A percentile compares a stretch with the other conserved stretches of the same genome.
Evolutionary conservation across 2,888 invertebrate genomes (phyloP).

Genomic region (Eilema caniola): DNA sequence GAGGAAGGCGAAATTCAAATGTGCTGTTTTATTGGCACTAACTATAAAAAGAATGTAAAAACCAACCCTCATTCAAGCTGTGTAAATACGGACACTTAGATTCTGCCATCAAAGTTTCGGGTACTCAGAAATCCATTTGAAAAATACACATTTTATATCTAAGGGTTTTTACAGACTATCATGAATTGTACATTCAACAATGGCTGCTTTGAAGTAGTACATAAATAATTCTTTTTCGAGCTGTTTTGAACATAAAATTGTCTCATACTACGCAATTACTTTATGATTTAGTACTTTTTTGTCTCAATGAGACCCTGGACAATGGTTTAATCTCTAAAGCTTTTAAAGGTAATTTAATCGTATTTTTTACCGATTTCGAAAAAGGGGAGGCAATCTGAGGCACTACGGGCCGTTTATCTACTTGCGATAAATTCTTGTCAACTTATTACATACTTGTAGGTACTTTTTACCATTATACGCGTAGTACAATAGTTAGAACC

Average conservation of each 20-base stretch:
- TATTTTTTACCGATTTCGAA: no score
- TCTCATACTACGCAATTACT: neutral
- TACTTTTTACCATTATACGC: no score
- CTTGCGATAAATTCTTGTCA: no score
- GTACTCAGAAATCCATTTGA: conserved; percentile 87
- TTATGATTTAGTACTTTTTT: neutral
- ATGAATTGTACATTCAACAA: neutral
- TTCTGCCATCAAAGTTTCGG: conserved; percentile 82
- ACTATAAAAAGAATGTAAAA: conserved; percentile 81
- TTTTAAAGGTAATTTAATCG: neutral
- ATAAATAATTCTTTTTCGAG: neutral
- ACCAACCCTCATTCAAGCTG: conserved; percentile 66
- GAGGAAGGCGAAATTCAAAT: conserved; percentile 73
- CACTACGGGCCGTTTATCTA: no score
- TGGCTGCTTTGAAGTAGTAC: neutral
- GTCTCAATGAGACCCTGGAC: conserved; percentile 1
- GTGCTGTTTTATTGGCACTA: conserved; percentile 75
- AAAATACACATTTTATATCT: conserved; percentile 79
- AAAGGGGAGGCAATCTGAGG: no score
- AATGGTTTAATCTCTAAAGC: neutral
- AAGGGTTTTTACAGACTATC: conserved; percentile 31
- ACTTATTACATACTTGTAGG: no score
- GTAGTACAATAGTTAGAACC: no score
- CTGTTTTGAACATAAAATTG: neutral
- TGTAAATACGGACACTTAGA: conserved; percentile 83